Conservation (phyloP, 2,113 vertebrate species). For the Solea senegalensis region DNA sequence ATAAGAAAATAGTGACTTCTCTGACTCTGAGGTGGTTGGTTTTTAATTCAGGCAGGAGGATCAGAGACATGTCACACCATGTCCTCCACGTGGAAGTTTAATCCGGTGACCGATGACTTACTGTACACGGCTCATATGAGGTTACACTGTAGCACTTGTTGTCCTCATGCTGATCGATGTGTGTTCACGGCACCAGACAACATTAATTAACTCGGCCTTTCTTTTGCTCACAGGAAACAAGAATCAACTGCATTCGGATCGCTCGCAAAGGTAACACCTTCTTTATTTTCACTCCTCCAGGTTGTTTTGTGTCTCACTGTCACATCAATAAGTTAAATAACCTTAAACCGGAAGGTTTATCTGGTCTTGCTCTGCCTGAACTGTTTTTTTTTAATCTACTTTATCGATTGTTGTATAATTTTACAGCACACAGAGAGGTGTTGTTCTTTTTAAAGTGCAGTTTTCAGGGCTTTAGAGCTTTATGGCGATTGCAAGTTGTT, state of each 20-base stretch:
- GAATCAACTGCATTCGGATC: slow-evolving; percentile 92
- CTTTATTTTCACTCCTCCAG: slow-evolving; percentile 13
- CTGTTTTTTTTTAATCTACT: background rate
- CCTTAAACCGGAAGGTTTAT: too few species aligned
- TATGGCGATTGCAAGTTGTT: background rate
- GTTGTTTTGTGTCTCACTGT: background rate
- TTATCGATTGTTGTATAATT: background rate
- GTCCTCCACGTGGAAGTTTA: too few species aligned
- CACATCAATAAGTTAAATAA: background rate
- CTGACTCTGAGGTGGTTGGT: too few species aligned
- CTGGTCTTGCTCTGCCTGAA: background rate
- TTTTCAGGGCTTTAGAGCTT: background rate
- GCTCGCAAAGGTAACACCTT: slow-evolving; percentile 91
- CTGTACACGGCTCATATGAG: slow-evolving; percentile 13
- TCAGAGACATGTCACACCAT: too few species aligned
- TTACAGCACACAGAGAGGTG: background rate
- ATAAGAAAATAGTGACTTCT: too few species aligned
- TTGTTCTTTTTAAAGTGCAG: background rate
- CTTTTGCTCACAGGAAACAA: slow-evolving; percentile 84
- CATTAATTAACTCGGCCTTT: slow-evolving; percentile 34
- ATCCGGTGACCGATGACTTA: slow-evolving; percentile 35
- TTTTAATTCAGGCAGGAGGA: too few species aligned
- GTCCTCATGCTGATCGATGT: slow-evolving; percentile 6
- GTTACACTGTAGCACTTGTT: background rate
- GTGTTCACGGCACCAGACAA: background rate